phyloP scores from a whole-genome alignment of 35 echinoderm and acorn worm genomes.

The Apostichopus parvimensis region DNA sequence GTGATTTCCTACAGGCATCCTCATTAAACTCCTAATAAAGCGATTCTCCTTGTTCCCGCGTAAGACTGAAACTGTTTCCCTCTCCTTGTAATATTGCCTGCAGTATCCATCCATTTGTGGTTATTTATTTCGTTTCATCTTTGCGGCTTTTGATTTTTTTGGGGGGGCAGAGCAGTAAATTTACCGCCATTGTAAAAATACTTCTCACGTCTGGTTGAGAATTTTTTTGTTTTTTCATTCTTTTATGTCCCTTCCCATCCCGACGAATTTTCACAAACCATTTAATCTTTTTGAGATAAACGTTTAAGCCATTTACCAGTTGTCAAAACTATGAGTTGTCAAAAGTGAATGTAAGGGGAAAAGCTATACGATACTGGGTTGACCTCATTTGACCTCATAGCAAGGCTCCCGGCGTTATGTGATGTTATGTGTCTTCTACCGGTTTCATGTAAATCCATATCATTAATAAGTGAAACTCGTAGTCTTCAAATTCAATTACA shows the following conservation, averaged over 20 bases:
- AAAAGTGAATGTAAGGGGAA: background rate
- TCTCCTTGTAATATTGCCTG: background rate
- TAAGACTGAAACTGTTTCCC: conserved; percentile 8
- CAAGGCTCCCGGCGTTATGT: conserved; percentile 6
- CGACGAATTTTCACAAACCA: background rate
- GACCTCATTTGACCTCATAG: background rate
- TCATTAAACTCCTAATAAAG: background rate
- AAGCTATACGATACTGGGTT: background rate
- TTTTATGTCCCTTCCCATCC: background rate
- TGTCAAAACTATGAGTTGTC: conserved; percentile 14
- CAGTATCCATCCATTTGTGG: background rate
- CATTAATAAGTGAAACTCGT: conserved; percentile 16
- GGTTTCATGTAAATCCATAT: conserved; percentile 2
- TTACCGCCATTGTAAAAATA: no score
- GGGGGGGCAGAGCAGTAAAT: no score
- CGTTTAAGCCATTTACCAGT: conserved; percentile 4
- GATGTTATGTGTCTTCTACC: background rate
- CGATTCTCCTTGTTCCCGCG: background rate
- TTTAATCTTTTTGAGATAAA: background rate
- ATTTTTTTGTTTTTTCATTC: background rate
- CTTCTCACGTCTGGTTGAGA: no score
- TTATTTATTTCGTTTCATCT: background rate
- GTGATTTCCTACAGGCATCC: background rate
- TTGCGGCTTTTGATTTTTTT: background rate
- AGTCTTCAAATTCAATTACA: conserved; percentile 32